Evolutionary conservation across 2,113 vertebrate species (phyloP).

Genomic region (Panthera uncia): DNA sequence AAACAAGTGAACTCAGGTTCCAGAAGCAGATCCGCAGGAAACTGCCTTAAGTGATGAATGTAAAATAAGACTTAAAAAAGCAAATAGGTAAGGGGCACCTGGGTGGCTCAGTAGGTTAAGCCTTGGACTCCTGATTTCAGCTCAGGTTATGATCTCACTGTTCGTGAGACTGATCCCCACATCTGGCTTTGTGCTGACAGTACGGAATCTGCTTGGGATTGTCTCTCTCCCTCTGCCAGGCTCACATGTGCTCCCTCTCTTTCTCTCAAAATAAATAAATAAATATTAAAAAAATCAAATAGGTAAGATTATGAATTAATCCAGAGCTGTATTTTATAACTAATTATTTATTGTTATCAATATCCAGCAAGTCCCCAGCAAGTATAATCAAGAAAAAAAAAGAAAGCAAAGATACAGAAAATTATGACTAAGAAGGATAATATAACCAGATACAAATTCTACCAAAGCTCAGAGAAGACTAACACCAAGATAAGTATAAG

Average conservation of each 20-base stretch:
- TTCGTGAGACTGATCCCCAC: not conserved
- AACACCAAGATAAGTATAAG: not conserved
- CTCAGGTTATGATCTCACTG: not conserved
- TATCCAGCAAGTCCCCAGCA: conserved; percentile 2
- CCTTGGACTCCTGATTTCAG: not conserved
- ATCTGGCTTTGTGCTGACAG: not conserved
- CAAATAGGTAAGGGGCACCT: not conserved
- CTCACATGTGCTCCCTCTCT: too few species aligned
- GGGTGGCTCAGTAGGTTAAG: not conserved
- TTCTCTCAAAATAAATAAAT: not conserved
- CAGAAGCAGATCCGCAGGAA: not conserved
- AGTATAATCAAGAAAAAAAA: not conserved
- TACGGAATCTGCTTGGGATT: not conserved
- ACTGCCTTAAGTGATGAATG: not conserved
- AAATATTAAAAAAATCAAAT: not conserved
- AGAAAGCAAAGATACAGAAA: not conserved
- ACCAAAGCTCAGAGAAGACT: not conserved
- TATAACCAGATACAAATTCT: not conserved
- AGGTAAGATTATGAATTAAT: not conserved
- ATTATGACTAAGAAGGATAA: conserved; percentile 9
- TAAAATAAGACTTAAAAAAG: conserved; percentile 15
- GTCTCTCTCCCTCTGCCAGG: not conserved
- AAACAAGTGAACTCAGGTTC: not conserved
- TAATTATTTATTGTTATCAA: not conserved
- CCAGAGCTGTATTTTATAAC: conserved; percentile 13